Evolutionary conservation across 2,113 vertebrate genomes (phyloP).

Genomic region (Micronisus gabar): DNA sequence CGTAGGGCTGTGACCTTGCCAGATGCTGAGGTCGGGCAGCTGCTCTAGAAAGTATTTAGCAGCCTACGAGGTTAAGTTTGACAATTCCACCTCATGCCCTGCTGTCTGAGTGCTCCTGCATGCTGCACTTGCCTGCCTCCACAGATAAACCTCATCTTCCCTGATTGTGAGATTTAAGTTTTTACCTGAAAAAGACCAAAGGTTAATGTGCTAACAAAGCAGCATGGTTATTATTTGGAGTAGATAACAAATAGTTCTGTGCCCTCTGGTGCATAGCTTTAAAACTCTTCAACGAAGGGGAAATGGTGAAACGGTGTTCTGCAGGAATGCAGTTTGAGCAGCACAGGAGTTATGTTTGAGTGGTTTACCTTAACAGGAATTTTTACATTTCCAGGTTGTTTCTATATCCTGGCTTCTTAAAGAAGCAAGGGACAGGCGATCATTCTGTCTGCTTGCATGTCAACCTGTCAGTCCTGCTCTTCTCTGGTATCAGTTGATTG

Average conservation of each 20-base stretch:
- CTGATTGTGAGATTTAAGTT: background rate
- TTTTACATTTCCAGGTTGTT: background rate
- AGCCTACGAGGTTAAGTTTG: constrained; percentile 6
- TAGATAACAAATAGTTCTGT: constrained; percentile 29
- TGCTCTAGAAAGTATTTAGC: constrained; percentile 28
- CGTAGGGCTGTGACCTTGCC: background rate
- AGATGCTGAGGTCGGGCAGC: constrained; percentile 2
- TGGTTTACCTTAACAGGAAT: background rate
- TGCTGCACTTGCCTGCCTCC: background rate
- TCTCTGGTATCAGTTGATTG: background rate
- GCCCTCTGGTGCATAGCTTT: background rate
- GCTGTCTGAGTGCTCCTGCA: background rate
- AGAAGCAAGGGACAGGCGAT: background rate
- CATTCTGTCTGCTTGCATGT: background rate
- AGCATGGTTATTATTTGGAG: constrained; percentile 9
- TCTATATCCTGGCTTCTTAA: background rate
- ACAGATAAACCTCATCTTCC: constrained; percentile 4
- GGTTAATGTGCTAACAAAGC: constrained; percentile 49
- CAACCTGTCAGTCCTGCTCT: background rate
- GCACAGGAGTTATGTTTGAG: background rate
- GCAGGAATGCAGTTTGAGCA: background rate
- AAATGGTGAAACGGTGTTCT: background rate
- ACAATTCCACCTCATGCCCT: background rate
- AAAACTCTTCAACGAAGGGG: background rate
- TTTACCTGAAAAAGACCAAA: constrained; percentile 14